phyloP scores from a whole-genome alignment of 1,140 invertebrate genomes.

The Drosophila suzukii region DNA sequence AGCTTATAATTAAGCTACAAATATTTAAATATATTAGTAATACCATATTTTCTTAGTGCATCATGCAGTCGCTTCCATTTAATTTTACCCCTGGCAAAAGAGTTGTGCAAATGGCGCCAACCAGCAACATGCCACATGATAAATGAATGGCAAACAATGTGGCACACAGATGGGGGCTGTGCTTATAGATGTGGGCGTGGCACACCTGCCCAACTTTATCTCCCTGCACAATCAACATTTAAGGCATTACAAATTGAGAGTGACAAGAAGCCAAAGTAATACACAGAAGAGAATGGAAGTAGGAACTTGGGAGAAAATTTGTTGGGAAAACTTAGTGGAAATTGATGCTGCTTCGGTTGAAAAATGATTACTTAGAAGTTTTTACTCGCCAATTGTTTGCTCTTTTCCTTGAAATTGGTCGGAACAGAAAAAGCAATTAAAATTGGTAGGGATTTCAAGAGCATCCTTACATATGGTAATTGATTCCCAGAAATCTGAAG shows the following conservation, averaged over 20 bases:
- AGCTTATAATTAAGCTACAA: too few species aligned
- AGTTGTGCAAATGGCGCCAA: conserved; percentile 55
- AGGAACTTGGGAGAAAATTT: neutral
- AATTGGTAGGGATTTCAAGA: neutral
- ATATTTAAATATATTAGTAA: too few species aligned
- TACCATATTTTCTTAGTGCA: conserved; percentile 8
- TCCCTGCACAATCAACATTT: conserved; percentile 31
- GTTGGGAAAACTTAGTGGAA: neutral
- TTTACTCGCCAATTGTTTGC: neutral
- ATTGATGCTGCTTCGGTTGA: neutral
- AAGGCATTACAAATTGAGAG: conserved; percentile 29
- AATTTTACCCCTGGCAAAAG: conserved; percentile 46
- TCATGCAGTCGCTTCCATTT: conserved; percentile 35
- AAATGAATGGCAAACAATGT: conserved; percentile 59
- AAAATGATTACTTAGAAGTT: conserved; percentile 2
- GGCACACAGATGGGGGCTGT: conserved; percentile 23
- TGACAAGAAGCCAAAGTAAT: conserved; percentile 5
- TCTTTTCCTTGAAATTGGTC: neutral
- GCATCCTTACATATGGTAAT: neutral
- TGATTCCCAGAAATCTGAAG: neutral
- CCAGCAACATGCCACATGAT: conserved; percentile 52
- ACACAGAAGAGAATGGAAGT: neutral
- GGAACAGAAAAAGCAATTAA: neutral
- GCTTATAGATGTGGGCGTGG: conserved; percentile 11
- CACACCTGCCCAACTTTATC: conserved; percentile 27